Percentiles rank a stretch among this genome's conserved stretches.
phyloP scores from a whole-genome alignment of 2,888 invertebrate species.

The Polydrusus pterygomalis region DNA sequence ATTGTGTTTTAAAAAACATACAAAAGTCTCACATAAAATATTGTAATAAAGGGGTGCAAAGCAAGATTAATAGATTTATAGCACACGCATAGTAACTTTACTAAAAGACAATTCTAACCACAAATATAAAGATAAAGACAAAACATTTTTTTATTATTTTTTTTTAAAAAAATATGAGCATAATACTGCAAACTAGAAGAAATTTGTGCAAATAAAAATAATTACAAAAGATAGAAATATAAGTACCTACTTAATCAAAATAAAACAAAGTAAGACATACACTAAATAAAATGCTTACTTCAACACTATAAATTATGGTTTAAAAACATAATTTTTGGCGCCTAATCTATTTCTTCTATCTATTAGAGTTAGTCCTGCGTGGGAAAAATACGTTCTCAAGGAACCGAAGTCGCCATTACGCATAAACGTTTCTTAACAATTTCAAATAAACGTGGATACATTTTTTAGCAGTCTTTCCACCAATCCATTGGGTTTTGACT shows the following conservation, averaged over 20 bases:
- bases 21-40: not conserved
- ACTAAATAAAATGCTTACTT: not conserved
- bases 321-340: constrained; percentile 32
- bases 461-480: constrained; percentile 20
- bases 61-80: not conserved
- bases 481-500: constrained; percentile 21
- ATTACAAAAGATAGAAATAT: not conserved
- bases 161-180: not conserved
- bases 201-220: not conserved
- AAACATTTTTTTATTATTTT: not conserved
- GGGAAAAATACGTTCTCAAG: constrained; percentile 9
- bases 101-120: not conserved
- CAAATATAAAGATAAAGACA: not conserved
- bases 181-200: constrained; percentile 6
- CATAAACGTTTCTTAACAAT: constrained; percentile 17
- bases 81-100: not conserved
- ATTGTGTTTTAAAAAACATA: not conserved
- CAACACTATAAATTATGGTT: constrained; percentile 15
- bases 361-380: constrained; percentile 21
- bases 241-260: not conserved
- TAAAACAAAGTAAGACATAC: not conserved
- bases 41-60: constrained; percentile 1
- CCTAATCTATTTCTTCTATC: constrained; percentile 19
- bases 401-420: constrained; percentile 9
- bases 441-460: constrained; percentile 28